Base-by-base conservation (phyloP, 2,113 vertebrate species). In the Solea solea region DNA sequence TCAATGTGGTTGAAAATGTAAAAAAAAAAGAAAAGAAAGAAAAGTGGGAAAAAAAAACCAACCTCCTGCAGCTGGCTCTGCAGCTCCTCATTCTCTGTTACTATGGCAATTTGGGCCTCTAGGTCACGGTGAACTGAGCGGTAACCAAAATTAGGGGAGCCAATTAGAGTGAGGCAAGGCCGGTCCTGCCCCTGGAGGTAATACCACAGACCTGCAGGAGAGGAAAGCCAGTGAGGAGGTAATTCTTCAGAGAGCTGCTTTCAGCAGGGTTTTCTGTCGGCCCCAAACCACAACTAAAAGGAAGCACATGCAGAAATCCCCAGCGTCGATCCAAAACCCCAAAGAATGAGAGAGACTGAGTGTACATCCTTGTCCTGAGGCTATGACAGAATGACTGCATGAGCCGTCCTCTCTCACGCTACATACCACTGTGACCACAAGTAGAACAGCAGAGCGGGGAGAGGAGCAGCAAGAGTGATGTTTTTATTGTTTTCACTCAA, bases 81-180 rank as follows among this genome's bases (percentile, higher is more conserved):
- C 84, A 99, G 86, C 40, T 93, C 93, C 85, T 86, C 86, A 9
- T 95, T 98, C 72, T 97, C 95, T 0, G 97, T 99, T 81, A 98
- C 95, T 40, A 99, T 96, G 0, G 96, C 97, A 10, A 99, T 95
- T 87, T 99, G 98, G 66, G 97, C 96, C 91, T 98, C 97, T 87
- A 99, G 92, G 92, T 99, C 97, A 10, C 98, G 95, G 88, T 98
- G 96, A 77, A 99, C 96, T 0, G 97, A 98, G 69, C 98, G 95
- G 90, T 99, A 98, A 2, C 98, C 98, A 1, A 99, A 99, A 91
- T 99, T 98, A 49, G 98, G 97, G 58, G 97, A 99, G 86, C 98
- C 97, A 67, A 99, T 97, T 67, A 98, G 91, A 61, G 98, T 98
- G 65, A 99, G 96, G 81, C 96, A 98, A 61, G 97, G 98, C 78